Percentiles rank a stretch among this genome's conserved stretches.
These are phyloP conservation scores for Zele albiditarsus DNA, from an alignment of 2,888 invertebrate genomes.

Conservation along the genomic window DNA sequence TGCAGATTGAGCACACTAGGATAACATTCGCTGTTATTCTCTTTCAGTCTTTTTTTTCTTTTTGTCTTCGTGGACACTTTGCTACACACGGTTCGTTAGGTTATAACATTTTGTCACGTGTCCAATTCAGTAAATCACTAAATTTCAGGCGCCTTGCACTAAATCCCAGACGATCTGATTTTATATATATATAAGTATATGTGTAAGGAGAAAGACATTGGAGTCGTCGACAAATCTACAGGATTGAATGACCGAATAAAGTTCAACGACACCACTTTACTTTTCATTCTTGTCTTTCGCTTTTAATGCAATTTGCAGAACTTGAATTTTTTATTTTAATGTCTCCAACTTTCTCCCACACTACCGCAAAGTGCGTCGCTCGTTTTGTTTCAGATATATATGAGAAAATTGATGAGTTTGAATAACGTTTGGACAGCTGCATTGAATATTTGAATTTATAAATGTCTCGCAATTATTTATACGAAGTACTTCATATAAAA, in stretches of 20 bases:
- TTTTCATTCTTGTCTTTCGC: conserved; percentile 4
- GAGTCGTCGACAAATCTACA: not conserved
- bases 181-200: not conserved
- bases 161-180: conserved; percentile 33
- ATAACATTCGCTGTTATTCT: not conserved
- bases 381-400: conserved; percentile 29
- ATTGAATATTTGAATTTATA: no score
- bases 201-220: not conserved
- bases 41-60: not conserved
- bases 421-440: not conserved
- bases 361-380: not conserved
- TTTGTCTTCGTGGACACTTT: conserved; percentile 31
- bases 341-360: not conserved
- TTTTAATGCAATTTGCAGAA: not conserved
- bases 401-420: not conserved
- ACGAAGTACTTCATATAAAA: no score
- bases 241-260: conserved; percentile 4
- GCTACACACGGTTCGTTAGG: conserved; percentile 64
- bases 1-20: conserved; percentile 15
- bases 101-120: conserved; percentile 63
- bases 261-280: conserved; percentile 13
- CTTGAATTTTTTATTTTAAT: not conserved
- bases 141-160: conserved; percentile 24
- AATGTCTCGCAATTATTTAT: no score
- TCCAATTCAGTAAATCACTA: conserved; percentile 48